Evolutionary conservation across 35 echinoderm and acorn worm genomes (phyloP).

Genomic region (Ophiothrix spiculata): DNA sequence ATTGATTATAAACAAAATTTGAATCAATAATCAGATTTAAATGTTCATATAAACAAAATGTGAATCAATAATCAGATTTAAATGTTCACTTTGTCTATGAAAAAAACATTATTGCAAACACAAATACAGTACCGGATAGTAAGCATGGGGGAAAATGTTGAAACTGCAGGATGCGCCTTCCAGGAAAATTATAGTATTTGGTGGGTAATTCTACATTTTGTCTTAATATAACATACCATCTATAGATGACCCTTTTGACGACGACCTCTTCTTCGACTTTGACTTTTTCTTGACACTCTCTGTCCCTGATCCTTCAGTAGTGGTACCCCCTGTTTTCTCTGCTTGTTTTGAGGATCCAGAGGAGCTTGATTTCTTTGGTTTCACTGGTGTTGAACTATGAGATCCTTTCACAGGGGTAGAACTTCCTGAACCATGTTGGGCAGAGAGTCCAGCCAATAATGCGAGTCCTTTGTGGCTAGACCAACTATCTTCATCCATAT

Average conservation of each 20-base stretch:
- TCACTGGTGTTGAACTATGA: not conserved
- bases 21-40: no score
- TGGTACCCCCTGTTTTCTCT: not conserved
- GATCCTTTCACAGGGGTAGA: conserved; percentile 21
- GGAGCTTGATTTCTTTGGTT: conserved; percentile 2
- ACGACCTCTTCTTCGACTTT: not conserved
- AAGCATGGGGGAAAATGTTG: no score
- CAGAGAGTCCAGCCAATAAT: conserved; percentile 47
- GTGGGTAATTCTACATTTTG: no score
- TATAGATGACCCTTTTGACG: not conserved
- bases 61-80: no score
- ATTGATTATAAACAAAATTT: no score
- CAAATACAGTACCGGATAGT: no score
- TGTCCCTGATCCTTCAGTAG: not conserved
- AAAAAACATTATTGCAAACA: no score
- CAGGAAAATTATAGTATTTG: no score
- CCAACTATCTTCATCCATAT: conserved; percentile 37
- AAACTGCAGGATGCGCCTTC: no score
- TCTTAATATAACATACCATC: not conserved
- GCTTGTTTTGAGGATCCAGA: conserved; percentile 10
- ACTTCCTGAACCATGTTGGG: conserved; percentile 38
- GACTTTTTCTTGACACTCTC: not conserved
- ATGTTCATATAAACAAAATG: no score
- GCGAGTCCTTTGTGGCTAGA: conserved; percentile 42
- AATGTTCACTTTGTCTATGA: no score